Conservation (phyloP, 2,888 invertebrate genomes). For the Cerceris rybyensis region DNA sequence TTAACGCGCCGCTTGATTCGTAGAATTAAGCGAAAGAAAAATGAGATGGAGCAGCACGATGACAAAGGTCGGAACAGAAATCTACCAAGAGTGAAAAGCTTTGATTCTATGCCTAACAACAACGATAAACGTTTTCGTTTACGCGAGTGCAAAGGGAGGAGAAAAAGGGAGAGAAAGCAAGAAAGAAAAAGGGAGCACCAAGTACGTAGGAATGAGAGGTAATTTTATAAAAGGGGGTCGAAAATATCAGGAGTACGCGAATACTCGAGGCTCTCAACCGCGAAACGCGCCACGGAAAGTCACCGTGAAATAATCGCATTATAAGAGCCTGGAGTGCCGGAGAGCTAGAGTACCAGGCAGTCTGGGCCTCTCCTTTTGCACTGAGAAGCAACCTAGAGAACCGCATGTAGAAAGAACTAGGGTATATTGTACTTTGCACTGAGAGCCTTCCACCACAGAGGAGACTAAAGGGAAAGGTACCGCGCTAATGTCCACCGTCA, state of each 20-base stretch:
- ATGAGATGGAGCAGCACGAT: constrained; percentile 12
- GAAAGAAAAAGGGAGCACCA: constrained; percentile 21
- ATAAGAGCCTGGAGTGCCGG: constrained; percentile 28
- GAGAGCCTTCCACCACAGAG: constrained; percentile 13
- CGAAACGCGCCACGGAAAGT: constrained; percentile 56
- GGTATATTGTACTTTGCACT: constrained; percentile 30
- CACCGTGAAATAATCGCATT: constrained; percentile 70
- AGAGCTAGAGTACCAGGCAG: constrained; percentile 12
- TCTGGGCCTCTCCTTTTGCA: background rate
- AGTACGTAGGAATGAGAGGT: constrained; percentile 46
- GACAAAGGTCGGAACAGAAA: constrained; percentile 8
- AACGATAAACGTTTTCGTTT: constrained; percentile 29
- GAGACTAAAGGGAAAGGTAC: constrained; percentile 11
- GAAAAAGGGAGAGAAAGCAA: constrained; percentile 42
- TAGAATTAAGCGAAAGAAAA: constrained; percentile 8
- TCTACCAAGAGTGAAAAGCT: background rate
- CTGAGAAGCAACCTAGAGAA: background rate
- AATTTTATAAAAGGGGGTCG: constrained; percentile 59
- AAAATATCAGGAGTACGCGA: constrained; percentile 53
- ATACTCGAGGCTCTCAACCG: constrained; percentile 45
- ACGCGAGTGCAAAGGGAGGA: background rate
- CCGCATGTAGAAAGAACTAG: constrained; percentile 12
- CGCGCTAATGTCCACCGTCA: constrained; percentile 4
- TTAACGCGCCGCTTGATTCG: constrained; percentile 20
- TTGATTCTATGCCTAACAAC: constrained; percentile 4